These are phyloP conservation scores for Colaptes auratus DNA, from an alignment of 2,113 vertebrate genomes.

Conservation along the genomic window DNA sequence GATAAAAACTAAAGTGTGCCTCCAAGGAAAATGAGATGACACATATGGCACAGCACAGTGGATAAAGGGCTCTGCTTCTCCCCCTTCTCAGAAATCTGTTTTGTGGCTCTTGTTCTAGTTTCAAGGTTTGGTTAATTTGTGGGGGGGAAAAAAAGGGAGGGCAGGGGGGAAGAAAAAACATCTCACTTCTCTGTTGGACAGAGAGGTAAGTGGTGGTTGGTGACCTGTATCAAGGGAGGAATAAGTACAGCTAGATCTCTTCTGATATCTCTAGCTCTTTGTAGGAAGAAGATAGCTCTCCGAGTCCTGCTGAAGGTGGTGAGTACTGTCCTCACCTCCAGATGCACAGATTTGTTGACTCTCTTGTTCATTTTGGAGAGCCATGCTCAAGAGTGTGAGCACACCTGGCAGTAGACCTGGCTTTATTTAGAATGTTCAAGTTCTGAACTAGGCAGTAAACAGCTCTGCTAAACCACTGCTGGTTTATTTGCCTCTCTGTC, in stretches of 20 bases:
- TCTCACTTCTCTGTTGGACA: neutral
- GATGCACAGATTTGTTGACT: neutral
- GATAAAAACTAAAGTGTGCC: neutral
- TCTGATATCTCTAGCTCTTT: neutral
- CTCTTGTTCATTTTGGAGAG: neutral
- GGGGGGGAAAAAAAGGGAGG: neutral
- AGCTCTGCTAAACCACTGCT: neutral
- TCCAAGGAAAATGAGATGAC: neutral
- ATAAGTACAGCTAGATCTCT: neutral
- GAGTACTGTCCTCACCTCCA: neutral
- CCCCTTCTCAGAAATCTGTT: neutral
- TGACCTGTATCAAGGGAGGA: neutral
- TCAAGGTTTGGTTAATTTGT: fast-evolving
- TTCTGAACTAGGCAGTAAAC: neutral
- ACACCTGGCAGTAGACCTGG: neutral
- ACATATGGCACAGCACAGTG: neutral
- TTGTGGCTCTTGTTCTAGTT: neutral
- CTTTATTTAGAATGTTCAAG: neutral
- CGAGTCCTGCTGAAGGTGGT: neutral
- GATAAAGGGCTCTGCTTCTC: neutral
- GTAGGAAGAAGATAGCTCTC: neutral
- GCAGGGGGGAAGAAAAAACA: neutral
- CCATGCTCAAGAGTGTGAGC: neutral
- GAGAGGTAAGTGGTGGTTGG: neutral
- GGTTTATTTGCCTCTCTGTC: neutral